phyloP scores from a whole-genome alignment of 2,888 invertebrate genomes.

The Chymomyza amoena region DNA sequence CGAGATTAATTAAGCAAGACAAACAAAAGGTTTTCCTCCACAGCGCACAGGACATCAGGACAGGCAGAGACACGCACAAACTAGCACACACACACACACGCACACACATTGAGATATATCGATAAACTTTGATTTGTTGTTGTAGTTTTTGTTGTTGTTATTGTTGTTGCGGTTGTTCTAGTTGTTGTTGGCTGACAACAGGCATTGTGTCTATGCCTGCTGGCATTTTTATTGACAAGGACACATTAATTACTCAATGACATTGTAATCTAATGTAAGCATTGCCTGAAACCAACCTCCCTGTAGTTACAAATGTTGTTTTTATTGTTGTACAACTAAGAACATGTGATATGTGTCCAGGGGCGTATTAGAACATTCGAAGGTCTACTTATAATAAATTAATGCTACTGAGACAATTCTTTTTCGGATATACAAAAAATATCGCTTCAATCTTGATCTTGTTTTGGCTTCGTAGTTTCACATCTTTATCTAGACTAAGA shows the following conservation, averaged over 20 bases:
- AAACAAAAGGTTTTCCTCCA: conserved; percentile 66
- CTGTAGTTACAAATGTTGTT: conserved; percentile 11
- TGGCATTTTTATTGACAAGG: conserved; percentile 71
- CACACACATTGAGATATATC: conserved; percentile 9
- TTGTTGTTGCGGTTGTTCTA: conserved; percentile 1
- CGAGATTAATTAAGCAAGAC: conserved; percentile 67
- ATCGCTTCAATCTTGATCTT: no score
- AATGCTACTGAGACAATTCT: no score
- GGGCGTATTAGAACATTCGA: no score
- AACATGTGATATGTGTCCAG: no score
- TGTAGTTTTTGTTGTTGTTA: conserved; percentile 6
- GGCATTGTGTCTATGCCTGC: conserved; percentile 61
- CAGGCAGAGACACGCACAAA: conserved; percentile 33
- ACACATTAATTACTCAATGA: conserved; percentile 71
- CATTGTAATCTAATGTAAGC: conserved; percentile 71
- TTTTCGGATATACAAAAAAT: no score
- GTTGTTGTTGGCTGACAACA: conserved; percentile 41
- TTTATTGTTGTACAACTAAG: neutral
- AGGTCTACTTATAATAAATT: no score
- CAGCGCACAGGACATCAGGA: neutral
- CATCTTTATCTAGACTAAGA: no score
- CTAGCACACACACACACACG: no score
- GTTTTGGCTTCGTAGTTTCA: no score
- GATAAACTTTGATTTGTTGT: conserved; percentile 17
- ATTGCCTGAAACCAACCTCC: conserved; percentile 59